A percentile compares a stretch with the other conserved stretches of the same genome.
phyloP scores from a whole-genome alignment of 2,888 invertebrate species.

The Spodoptera exigua region DNA sequence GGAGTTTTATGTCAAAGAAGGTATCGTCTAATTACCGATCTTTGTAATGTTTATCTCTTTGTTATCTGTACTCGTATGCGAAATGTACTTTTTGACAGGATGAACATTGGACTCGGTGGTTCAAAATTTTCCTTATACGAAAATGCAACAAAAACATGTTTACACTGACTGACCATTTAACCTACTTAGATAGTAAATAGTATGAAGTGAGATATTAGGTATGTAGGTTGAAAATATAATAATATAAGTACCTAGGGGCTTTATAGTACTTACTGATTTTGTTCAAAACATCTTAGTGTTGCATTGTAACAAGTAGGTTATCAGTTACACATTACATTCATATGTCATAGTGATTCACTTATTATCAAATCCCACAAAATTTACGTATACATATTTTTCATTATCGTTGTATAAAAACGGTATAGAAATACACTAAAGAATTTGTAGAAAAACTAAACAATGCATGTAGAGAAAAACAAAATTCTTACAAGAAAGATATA shows the following conservation, averaged over 20 bases:
- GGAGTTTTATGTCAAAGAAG: slow-evolving; percentile 31
- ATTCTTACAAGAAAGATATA: no score
- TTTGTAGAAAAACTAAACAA: no score
- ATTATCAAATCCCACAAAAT: slow-evolving; percentile 8
- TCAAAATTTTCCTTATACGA: neutral
- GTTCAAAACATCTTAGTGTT: slow-evolving; percentile 4
- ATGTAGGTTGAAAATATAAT: slow-evolving; percentile 19
- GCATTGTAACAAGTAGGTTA: slow-evolving; percentile 25
- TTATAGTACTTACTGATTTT: slow-evolving; percentile 15
- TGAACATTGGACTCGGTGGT: no score
- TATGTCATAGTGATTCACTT: slow-evolving; percentile 14
- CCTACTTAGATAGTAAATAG: slow-evolving; percentile 32
- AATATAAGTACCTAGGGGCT: slow-evolving; percentile 2
- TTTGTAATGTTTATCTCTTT: neutral
- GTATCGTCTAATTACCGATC: slow-evolving; percentile 17
- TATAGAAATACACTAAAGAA: no score
- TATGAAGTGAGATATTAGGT: slow-evolving; percentile 18
- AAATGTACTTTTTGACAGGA: neutral
- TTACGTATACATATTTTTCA: neutral
- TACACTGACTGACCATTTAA: slow-evolving; percentile 7
- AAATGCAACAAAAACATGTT: neutral
- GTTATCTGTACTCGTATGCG: neutral
- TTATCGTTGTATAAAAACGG: neutral
- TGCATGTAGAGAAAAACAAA: no score
- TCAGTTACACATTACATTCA: slow-evolving; percentile 12